Percentiles rank a stretch among this genome's conserved stretches.
These are phyloP conservation scores for Cyanoderma ruficeps DNA, from an alignment of 2,113 vertebrate species.

Conservation along the genomic window DNA sequence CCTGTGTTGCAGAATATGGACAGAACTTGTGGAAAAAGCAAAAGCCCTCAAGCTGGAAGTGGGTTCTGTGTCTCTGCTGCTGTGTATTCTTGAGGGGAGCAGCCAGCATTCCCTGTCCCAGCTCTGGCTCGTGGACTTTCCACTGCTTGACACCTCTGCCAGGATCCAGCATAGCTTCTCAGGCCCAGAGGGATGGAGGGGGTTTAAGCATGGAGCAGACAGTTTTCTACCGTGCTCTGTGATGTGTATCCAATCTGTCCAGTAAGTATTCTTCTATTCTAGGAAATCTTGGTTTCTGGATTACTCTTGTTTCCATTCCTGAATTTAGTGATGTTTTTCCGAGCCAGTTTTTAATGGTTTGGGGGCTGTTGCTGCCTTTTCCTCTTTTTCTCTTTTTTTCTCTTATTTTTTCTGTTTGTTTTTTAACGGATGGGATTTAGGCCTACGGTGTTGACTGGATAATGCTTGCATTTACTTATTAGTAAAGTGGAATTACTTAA, in stretches of 20 bases:
- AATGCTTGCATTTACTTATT: not conserved
- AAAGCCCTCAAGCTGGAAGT: not conserved
- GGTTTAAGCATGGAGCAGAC: not conserved
- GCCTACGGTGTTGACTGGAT: not conserved
- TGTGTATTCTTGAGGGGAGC: not conserved
- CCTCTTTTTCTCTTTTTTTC: not conserved
- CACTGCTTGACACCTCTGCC: not conserved
- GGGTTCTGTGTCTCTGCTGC: fast-evolving
- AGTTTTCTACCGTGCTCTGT: not conserved
- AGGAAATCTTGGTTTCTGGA: not conserved
- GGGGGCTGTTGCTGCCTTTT: not conserved
- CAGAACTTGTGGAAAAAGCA: not conserved
- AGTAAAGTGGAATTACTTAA: not conserved
- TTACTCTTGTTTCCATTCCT: not conserved
- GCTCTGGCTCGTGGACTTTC: too few species aligned
- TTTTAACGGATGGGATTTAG: not conserved
- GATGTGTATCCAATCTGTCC: not conserved
- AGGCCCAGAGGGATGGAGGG: not conserved
- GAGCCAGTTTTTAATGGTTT: not conserved
- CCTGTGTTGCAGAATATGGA: not conserved
- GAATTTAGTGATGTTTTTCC: not conserved
- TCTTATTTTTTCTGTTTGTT: not conserved
- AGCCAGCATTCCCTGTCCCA: not conserved
- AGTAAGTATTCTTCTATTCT: not conserved
- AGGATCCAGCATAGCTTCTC: fast-evolving